Conservation (phyloP, 2,888 invertebrate species). For the Anarsia innoxiella region DNA sequence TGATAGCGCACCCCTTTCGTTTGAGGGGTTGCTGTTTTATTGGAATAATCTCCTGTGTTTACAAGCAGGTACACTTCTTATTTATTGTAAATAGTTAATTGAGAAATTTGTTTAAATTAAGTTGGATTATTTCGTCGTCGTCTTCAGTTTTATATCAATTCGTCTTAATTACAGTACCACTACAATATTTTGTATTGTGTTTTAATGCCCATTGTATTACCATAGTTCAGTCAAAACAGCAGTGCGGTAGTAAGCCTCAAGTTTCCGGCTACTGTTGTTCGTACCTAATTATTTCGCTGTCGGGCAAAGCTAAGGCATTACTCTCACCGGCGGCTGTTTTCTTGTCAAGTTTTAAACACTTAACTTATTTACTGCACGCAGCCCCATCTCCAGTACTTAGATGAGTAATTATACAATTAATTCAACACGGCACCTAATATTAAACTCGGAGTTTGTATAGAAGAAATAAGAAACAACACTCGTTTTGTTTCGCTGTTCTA, state of each 20-base stretch:
- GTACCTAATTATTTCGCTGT: not conserved
- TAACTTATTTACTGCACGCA: conserved; percentile 14
- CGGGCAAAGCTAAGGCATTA: not conserved
- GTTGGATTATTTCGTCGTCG: no score
- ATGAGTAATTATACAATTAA: conserved; percentile 62
- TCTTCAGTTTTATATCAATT: no score
- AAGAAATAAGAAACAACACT: conserved; percentile 49
- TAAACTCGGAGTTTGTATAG: conserved; percentile 49
- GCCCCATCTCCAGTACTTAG: conserved; percentile 11
- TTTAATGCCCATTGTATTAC: no score
- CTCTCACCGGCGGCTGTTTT: not conserved
- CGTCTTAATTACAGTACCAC: no score
- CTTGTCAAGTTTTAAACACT: conserved; percentile 11
- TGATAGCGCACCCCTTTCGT: not conserved
- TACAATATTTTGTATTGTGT: no score
- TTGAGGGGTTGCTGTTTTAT: not conserved
- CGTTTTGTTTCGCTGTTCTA: conserved; percentile 36
- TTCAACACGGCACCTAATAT: conserved; percentile 56
- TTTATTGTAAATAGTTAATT: not conserved
- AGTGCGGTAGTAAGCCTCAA: no score
- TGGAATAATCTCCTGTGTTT: no score
- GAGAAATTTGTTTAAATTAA: no score
- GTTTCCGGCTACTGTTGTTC: no score
- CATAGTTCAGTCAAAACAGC: no score
- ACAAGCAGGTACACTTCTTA: not conserved